phyloP scores from a whole-genome alignment of 2,797 vertebrate species.

The Chrysocyon brachyurus region DNA sequence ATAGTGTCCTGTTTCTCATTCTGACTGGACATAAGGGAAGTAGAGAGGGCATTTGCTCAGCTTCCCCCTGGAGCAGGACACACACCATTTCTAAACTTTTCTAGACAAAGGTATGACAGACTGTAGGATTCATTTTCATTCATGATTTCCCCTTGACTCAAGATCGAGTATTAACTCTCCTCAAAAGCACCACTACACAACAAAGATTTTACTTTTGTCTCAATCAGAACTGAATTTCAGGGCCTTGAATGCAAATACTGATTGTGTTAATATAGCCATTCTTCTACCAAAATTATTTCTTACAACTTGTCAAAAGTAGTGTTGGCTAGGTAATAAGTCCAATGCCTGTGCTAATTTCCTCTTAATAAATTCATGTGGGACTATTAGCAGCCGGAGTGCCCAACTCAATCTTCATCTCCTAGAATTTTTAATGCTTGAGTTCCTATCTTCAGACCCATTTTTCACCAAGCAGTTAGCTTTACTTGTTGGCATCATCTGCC shows the following conservation, averaged over 20 bases:
- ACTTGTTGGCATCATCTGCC: neutral
- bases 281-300: neutral
- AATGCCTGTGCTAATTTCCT: neutral
- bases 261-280: neutral
- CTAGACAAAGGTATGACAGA: neutral
- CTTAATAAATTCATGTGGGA: slow-evolving; percentile 17
- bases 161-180: neutral
- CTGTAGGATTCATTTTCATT: neutral
- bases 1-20: neutral
- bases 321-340: neutral
- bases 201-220: neutral
- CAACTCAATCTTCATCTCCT: slow-evolving; percentile 18
- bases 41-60: neutral
- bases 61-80: neutral
- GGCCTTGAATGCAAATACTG: neutral
- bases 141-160: neutral
- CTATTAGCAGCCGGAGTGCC: neutral
- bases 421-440: neutral
- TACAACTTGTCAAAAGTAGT: neutral
- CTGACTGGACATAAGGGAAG: neutral
- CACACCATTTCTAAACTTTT: neutral
- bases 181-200: neutral
- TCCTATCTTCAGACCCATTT: slow-evolving; percentile 39
- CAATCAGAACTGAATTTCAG: neutral
- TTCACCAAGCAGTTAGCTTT: slow-evolving; percentile 37